Base-by-base conservation (phyloP, 2,797 vertebrate genomes). In the Rhinogobio ventralis region DNA sequence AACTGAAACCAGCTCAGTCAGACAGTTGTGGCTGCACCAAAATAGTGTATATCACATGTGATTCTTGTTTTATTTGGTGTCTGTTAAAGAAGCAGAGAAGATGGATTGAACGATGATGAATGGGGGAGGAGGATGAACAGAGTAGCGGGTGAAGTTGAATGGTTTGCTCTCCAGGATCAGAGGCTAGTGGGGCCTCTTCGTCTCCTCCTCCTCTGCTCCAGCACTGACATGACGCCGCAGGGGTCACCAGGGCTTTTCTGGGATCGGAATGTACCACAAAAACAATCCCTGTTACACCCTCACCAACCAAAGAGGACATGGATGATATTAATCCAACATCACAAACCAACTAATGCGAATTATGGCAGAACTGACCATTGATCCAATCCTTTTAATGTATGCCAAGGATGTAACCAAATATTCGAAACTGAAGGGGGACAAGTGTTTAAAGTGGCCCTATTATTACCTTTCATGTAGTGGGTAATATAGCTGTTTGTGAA, bases 241-340 rank as follows among this genome's bases (percentile, higher is more conserved):
- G 90, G 94, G 93, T 95, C 93, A 92, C 90, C 76, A 84, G 87
- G 90, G 92, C 92, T 92, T 91, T 83, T 84, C 86, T 79, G 69
- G 51, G 89, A 88, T 81, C 81, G 84, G 90, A 92, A 92, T 90
- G 88, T 49, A 45, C 28, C 89, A 88, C 89, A 91, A 90, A 87
- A 92, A 93, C 91, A 92, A 90, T 86, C 45, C 71, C 64, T 82
- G 74, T 86, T 90, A 90, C 93, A 90, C 80, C 78, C 83, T 86
- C 55, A 45, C 30, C 53, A 85, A 46, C 51, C 79, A 74, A 78
- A 75, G 83, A 93, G 90, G 86, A 88, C 85, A 87, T 91, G 90
- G 93, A 93, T 92, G 87, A 92, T 87, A 72, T 79, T 69, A 85
- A 89, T 86, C 75, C 23, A 51, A 30, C 60, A 71, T 39, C 67